Percentiles rank a stretch among this genome's conserved stretches.
phyloP scores from a whole-genome alignment of 2,888 invertebrate species.

The Orthosia gracilis region DNA sequence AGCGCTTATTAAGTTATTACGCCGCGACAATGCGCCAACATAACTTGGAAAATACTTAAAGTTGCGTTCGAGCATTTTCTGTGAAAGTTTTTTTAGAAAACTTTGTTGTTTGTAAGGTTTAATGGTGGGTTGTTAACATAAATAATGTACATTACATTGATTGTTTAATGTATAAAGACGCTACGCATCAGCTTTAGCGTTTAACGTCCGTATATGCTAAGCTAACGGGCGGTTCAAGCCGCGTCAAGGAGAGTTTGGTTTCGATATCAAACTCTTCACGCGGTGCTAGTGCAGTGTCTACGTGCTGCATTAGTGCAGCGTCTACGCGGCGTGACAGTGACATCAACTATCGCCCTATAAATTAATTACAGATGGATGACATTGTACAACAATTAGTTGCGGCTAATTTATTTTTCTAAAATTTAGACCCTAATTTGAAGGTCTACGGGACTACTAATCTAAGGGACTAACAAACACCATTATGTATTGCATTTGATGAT shows the following conservation, averaged over 20 bases:
- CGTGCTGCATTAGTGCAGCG: background rate
- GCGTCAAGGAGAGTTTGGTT: background rate
- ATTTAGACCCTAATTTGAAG: too few relatives aligned
- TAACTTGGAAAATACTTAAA: conserved; percentile 1
- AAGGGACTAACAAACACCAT: too few relatives aligned
- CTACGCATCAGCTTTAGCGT: background rate
- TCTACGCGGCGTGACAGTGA: background rate
- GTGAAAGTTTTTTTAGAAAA: conserved; percentile 34
- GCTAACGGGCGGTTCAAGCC: background rate
- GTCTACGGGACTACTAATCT: too few relatives aligned
- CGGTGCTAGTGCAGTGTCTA: background rate
- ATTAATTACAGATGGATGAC: too few relatives aligned
- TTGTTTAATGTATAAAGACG: background rate
- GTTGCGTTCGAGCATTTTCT: conserved; percentile 35
- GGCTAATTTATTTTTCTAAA: too few relatives aligned
- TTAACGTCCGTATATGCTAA: background rate
- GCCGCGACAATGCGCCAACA: conserved; percentile 62
- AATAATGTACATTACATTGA: background rate
- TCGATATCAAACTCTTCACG: background rate
- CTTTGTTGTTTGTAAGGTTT: background rate
- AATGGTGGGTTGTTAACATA: background rate
- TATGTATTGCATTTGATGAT: too few relatives aligned
- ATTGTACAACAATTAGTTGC: background rate
- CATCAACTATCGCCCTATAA: too few relatives aligned
- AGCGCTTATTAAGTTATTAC: conserved; percentile 79